phyloP scores from a whole-genome alignment of 2,113 vertebrate species.

The Tauraco erythrolophus region DNA sequence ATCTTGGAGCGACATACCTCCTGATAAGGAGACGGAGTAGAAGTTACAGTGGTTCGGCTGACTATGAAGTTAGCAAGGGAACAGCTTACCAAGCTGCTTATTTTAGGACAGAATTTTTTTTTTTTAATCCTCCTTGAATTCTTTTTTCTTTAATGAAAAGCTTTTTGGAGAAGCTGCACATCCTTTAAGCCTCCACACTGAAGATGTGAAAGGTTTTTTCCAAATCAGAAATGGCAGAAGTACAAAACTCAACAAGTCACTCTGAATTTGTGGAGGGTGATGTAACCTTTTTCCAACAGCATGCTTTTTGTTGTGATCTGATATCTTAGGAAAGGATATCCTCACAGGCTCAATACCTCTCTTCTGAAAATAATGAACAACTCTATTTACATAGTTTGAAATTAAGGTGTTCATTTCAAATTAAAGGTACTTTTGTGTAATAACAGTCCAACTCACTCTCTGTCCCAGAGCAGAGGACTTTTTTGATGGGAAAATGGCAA shows the following conservation, averaged over 20 bases:
- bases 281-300: neutral
- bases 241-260: neutral
- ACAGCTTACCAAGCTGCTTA: neutral
- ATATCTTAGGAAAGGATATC: neutral
- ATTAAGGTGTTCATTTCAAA: neutral
- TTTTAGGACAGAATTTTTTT: neutral
- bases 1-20: constrained; percentile 19
- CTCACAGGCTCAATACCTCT: neutral
- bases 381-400: neutral
- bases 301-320: neutral
- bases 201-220: neutral
- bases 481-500: neutral
- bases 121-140: neutral
- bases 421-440: neutral
- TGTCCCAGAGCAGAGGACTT: neutral
- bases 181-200: neutral
- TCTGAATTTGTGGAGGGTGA: neutral
- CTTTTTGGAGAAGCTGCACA: neutral
- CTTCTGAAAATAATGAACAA: neutral
- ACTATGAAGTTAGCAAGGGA: neutral
- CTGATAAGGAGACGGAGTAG: constrained; percentile 2
- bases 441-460: neutral
- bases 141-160: neutral
- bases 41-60: neutral
- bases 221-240: neutral